phyloP scores from a whole-genome alignment of 2,113 vertebrate species.

The western clawed frog (Xenopus tropicalis) region DNA sequence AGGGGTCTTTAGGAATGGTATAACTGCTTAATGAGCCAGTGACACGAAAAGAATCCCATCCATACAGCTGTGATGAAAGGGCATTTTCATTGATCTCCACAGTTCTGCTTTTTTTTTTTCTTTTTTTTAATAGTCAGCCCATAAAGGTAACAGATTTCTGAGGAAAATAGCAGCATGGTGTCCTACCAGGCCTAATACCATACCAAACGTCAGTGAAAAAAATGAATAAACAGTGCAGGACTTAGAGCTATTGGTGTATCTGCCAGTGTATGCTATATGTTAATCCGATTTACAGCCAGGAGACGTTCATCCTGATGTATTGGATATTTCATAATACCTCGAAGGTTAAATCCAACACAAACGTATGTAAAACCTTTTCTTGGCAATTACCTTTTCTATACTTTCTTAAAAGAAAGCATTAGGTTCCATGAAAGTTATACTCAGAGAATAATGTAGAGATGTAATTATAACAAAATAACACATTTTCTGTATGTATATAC shows the following conservation, averaged over 20 bases:
- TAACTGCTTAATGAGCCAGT: conserved; percentile 79
- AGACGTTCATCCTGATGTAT: neutral
- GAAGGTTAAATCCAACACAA: neutral
- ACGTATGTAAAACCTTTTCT: neutral
- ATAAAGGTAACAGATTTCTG: conserved; percentile 71
- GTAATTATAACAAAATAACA: too few relatives aligned
- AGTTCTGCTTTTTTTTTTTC: conserved; percentile 56
- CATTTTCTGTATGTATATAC: too few relatives aligned
- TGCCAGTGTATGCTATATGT: neutral
- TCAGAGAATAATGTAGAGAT: too few relatives aligned
- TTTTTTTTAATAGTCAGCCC: conserved; percentile 66
- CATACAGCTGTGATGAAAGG: conserved; percentile 73
- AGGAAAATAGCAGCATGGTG: conserved; percentile 58
- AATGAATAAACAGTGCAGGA: neutral
- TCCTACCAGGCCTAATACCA: conserved; percentile 64
- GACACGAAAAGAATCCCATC: conserved; percentile 76
- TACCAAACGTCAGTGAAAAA: conserved; percentile 73
- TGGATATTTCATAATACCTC: neutral
- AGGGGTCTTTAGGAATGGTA: conserved; percentile 65
- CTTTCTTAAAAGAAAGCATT: neutral
- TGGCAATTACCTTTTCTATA: neutral
- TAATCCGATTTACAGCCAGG: neutral
- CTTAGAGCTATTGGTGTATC: neutral
- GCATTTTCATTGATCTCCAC: conserved; percentile 77
- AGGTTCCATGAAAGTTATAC: too few relatives aligned